phyloP scores from a whole-genome alignment of 2,797 vertebrate genomes.

The Poecilia gillii region DNA sequence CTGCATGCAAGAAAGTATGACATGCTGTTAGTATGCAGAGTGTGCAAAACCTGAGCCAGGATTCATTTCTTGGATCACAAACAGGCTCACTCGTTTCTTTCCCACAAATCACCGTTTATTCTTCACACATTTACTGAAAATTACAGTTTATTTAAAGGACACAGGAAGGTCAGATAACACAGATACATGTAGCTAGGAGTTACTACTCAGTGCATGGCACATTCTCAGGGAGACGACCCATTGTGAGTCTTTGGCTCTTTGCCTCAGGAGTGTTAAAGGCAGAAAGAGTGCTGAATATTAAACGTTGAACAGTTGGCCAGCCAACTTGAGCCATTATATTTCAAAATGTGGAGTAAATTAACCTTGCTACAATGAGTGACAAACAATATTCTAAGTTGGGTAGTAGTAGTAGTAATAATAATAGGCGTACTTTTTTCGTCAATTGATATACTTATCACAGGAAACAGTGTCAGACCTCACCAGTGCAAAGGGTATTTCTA shows the following conservation, averaged over 20 bases:
- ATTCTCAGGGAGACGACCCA: constrained; percentile 87
- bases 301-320: constrained; percentile 87
- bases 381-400: constrained; percentile 77
- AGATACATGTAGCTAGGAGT: constrained; percentile 84
- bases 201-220: constrained; percentile 89
- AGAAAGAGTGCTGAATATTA: constrained; percentile 82
- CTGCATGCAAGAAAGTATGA: not conserved
- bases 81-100: constrained; percentile 71
- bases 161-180: constrained; percentile 83
- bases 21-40: constrained; percentile 29
- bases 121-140: constrained; percentile 86
- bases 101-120: constrained; percentile 85
- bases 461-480: constrained; percentile 79
- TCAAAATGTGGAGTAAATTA: constrained; percentile 84
- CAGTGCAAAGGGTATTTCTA: constrained; percentile 80
- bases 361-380: constrained; percentile 81
- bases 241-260: constrained; percentile 86
- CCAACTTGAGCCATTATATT: constrained; percentile 84
- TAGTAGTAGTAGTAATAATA: constrained; percentile 55
- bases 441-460: constrained; percentile 74
- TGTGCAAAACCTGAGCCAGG: not conserved
- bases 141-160: constrained; percentile 88
- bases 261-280: constrained; percentile 82
- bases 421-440: constrained; percentile 48
- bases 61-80: constrained; percentile 53